Evolutionary conservation across 2,797 vertebrate genomes (phyloP).

Genomic region (Pangasius mekongensis): DNA sequence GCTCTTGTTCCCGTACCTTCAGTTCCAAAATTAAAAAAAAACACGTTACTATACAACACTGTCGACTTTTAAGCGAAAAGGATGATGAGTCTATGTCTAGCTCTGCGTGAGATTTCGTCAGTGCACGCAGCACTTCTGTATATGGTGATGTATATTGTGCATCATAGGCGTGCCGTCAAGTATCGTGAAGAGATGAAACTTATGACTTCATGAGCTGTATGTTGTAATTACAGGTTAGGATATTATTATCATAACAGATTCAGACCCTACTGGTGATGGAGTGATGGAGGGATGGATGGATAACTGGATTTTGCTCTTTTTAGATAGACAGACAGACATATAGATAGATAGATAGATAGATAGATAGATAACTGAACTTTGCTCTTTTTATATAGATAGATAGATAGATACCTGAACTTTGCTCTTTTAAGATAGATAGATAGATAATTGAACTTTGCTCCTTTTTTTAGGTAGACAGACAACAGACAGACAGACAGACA

Average conservation of each 20-base stretch:
- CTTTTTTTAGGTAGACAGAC: too few relatives aligned
- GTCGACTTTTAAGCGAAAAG: background rate
- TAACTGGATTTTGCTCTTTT: background rate
- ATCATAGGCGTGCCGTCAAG: too few relatives aligned
- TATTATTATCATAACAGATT: too few relatives aligned
- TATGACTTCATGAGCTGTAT: too few relatives aligned
- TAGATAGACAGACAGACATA: background rate
- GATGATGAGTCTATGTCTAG: background rate
- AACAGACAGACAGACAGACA: too few relatives aligned
- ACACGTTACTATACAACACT: background rate
- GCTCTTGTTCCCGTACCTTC: conserved; percentile 94
- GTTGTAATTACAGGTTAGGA: background rate
- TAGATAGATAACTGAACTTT: background rate
- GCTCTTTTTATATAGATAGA: background rate
- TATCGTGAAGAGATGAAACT: too few relatives aligned
- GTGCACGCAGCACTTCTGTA: too few relatives aligned
- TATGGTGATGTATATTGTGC: too few relatives aligned
- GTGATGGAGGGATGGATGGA: background rate
- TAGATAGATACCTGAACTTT: background rate
- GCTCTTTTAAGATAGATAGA: too few relatives aligned
- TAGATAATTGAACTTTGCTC: too few relatives aligned
- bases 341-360: background rate
- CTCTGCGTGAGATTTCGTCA: too few relatives aligned
- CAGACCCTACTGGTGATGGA: too few relatives aligned
- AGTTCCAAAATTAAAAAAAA: conserved; percentile 6